phyloP scores from a whole-genome alignment of 2,888 invertebrate genomes.

The Ennomos quercinarius region DNA sequence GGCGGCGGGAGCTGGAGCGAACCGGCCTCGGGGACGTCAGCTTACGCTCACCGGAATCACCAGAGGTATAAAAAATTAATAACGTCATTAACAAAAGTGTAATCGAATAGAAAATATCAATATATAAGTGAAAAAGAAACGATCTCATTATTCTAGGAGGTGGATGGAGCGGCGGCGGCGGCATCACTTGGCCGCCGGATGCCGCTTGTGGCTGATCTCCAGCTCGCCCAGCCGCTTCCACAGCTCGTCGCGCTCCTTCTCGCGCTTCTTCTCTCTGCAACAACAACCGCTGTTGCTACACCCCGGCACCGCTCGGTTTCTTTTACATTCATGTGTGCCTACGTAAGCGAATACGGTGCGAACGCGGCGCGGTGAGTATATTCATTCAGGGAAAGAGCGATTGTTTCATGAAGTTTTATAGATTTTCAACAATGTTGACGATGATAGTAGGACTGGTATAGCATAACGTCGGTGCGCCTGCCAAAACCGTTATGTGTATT shows the following conservation, averaged over 20 bases:
- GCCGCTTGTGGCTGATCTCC: constrained; percentile 89
- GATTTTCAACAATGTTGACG: too few relatives aligned
- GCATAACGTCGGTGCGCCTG: too few relatives aligned
- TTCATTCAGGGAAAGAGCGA: too few relatives aligned
- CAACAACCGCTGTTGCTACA: neutral
- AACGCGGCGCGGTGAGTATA: too few relatives aligned
- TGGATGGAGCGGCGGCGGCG: constrained; percentile 69
- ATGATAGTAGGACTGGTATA: too few relatives aligned
- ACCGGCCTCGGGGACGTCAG: constrained; percentile 51
- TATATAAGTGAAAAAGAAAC: constrained; percentile 79
- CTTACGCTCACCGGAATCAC: constrained; percentile 62
- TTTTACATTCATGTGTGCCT: too few relatives aligned
- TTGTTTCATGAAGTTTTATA: too few relatives aligned
- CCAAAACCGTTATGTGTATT: too few relatives aligned
- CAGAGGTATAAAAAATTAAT: constrained; percentile 78
- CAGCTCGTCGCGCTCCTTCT: constrained; percentile 97
- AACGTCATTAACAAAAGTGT: constrained; percentile 82
- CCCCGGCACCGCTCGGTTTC: too few relatives aligned
- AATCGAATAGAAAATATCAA: constrained; percentile 83
- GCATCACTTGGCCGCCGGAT: constrained; percentile 81
- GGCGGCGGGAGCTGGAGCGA: constrained; percentile 51
- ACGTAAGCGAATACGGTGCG: too few relatives aligned
- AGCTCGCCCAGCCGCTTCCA: constrained; percentile 98
- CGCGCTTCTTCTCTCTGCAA: constrained; percentile 95
- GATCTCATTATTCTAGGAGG: constrained; percentile 71